These are phyloP conservation scores for Chondrosia reniformis DNA, from an alignment of 37 sponge, comb jelly and placozoan genomes.

Conservation along the genomic window DNA sequence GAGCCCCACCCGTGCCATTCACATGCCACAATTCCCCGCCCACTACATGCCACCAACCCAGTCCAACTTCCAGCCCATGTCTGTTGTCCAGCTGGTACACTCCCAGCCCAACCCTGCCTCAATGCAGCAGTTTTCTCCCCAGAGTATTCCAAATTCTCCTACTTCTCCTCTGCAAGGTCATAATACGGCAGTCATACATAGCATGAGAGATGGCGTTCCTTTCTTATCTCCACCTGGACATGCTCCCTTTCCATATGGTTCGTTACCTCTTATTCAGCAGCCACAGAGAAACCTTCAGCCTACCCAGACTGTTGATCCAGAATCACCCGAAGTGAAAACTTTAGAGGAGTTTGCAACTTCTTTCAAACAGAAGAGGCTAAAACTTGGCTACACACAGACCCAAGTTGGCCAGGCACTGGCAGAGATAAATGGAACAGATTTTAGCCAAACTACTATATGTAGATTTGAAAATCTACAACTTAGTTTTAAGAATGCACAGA, in stretches of 20 bases:
- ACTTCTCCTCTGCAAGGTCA: neutral
- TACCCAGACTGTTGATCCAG: constrained; percentile 56
- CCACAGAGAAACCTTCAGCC: constrained; percentile 51
- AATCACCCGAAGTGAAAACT: constrained; percentile 81
- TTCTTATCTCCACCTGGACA: constrained; percentile 4
- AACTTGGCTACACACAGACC: constrained; percentile 97
- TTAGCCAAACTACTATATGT: constrained; percentile 98
- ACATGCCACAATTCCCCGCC: neutral
- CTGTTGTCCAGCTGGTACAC: constrained; percentile 19
- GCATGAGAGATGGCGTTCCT: neutral
- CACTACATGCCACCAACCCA: neutral
- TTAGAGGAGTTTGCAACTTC: constrained; percentile 83
- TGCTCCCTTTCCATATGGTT: neutral
- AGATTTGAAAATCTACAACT: constrained; percentile 95
- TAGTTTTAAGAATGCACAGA: constrained; percentile 93
- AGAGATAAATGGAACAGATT: constrained; percentile 91
- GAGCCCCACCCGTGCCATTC: neutral
- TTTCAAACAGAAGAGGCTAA: constrained; percentile 83
- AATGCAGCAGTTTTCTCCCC: constrained; percentile 4
- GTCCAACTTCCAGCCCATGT: neutral
- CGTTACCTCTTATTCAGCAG: constrained; percentile 30
- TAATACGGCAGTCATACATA: neutral
- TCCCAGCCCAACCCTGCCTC: neutral
- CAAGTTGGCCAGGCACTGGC: constrained; percentile 93
- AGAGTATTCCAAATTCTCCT: neutral